Evolutionary conservation across 1,140 invertebrate species (phyloP).

Genomic region (Bombus sylvicola): DNA sequence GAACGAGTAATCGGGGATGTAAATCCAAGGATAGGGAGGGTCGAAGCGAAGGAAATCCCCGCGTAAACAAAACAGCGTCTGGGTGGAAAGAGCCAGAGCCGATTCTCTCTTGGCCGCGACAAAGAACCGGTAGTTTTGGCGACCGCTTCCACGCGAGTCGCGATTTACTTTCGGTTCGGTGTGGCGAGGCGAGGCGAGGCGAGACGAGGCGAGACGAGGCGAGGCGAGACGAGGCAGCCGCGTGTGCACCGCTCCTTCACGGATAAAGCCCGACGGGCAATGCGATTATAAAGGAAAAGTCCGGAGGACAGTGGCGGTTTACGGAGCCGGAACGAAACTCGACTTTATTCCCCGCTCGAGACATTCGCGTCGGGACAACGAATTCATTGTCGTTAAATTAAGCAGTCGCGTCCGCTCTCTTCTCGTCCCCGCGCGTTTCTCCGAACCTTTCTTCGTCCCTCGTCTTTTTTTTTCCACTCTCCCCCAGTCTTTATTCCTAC

Average conservation of each 20-base stretch:
- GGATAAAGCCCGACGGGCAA: conserved; percentile 19
- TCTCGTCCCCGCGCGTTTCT: not conserved
- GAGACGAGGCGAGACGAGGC: too few relatives aligned
- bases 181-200: too few relatives aligned
- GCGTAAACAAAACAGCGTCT: not conserved
- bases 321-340: conserved; percentile 41
- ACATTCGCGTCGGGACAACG: conserved; percentile 47
- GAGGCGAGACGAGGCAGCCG: not conserved
- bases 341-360: conserved; percentile 33
- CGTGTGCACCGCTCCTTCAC: not conserved
- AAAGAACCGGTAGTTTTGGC: not conserved
- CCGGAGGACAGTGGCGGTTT: conserved; percentile 20
- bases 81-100: not conserved
- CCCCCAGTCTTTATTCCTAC: too few relatives aligned
- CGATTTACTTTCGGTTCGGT: conserved; percentile 23
- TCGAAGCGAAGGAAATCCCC: not conserved
- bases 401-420: not conserved
- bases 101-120: not conserved
- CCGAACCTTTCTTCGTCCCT: not conserved
- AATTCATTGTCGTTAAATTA: conserved; percentile 65
- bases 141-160: not conserved
- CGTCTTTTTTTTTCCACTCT: too few relatives aligned
- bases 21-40: not conserved
- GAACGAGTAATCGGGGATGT: not conserved
- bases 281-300: conserved; percentile 49